Base-by-base conservation (phyloP, 2,113 vertebrate species). In the Tragelaphus imberbis region DNA sequence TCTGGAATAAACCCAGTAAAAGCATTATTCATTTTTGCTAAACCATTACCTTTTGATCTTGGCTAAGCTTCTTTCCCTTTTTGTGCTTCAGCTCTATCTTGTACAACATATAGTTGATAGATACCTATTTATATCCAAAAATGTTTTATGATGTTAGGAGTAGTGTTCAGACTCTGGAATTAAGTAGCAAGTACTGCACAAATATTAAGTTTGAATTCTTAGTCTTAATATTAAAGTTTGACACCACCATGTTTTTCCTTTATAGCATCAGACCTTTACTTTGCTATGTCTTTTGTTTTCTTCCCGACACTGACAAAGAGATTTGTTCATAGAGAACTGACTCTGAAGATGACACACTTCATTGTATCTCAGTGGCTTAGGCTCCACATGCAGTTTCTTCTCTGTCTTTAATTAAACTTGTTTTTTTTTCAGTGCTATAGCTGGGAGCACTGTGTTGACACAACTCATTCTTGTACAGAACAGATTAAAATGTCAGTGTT, bases 331-430 rank as follows among this genome's bases (percentile, higher is more conserved):
- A 91, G 75, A 96, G 68, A 95, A 96, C 80, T 59, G 71, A 98
- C 86, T 97, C 94, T 94, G 44, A 93, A 89, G 93, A 97, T 87
- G 92, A 96, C 98, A 81, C 86, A 94, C 75, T 82, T 81, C 77
- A 5, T 96, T 84, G 71, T 85, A 79, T 97, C 97, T 97, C 71
- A 91, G 44, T 97, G 98, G 93, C 96, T 98, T 97, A 98, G 96
- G 44, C 88, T 95, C 88, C 91, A 98, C 91, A 84, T 97, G 87
- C n/a, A n/a, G 92, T 97, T 98, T 98, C 96, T 98, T 94, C 95
- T 97, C 98, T 98, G 98, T 98, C 98, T 99, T 98, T 99, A 99
- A 99, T 99, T 99, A 99, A 98, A 98, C 98, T 98, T 98, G 91
- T 23, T 97, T 94, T 98, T 98, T 99, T 93, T 84, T 92, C 68